Evolutionary conservation across 2,888 invertebrate species (phyloP).

Genomic region (Lypha dubia): DNA sequence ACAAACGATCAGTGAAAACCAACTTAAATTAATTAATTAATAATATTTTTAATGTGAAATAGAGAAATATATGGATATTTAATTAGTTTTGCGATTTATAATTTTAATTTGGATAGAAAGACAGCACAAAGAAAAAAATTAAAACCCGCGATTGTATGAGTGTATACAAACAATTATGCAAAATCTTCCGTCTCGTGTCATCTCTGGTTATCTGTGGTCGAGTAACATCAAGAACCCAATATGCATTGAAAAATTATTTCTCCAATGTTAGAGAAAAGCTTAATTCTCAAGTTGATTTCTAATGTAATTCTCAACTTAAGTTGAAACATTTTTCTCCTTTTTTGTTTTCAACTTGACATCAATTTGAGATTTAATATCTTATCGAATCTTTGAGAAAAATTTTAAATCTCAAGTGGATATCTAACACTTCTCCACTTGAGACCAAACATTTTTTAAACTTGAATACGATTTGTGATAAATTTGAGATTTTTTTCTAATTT

Average conservation of each 20-base stretch:
- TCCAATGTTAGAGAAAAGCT: background rate
- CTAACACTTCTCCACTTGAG: constrained; percentile 21
- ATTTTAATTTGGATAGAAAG: too few species aligned
- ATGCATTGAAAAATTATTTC: background rate
- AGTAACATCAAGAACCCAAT: too few species aligned
- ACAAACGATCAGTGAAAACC: too few species aligned
- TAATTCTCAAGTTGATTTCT: constrained; percentile 12
- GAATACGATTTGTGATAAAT: constrained; percentile 36
- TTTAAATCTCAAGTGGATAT: constrained; percentile 24
- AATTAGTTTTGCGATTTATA: too few species aligned
- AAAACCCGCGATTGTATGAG: too few species aligned
- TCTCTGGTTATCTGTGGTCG: too few species aligned
- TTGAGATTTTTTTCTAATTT: constrained; percentile 34
- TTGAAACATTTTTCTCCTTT: constrained; percentile 38
- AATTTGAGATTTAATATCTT: constrained; percentile 25
- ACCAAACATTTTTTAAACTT: constrained; percentile 29
- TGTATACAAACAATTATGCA: too few species aligned
- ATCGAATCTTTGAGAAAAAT: constrained; percentile 33
- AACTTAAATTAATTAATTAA: too few species aligned
- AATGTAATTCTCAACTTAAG: constrained; percentile 37
- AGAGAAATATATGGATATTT: too few species aligned
- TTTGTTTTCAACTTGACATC: constrained; percentile 34
- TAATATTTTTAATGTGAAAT: too few species aligned
- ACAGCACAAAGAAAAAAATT: too few species aligned
- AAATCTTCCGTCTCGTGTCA: too few species aligned